Percentiles rank a stretch among this genome's conserved stretches.
Evolutionary conservation across 2,888 invertebrate species (phyloP).

Genomic region (Clepsis dumicolana): DNA sequence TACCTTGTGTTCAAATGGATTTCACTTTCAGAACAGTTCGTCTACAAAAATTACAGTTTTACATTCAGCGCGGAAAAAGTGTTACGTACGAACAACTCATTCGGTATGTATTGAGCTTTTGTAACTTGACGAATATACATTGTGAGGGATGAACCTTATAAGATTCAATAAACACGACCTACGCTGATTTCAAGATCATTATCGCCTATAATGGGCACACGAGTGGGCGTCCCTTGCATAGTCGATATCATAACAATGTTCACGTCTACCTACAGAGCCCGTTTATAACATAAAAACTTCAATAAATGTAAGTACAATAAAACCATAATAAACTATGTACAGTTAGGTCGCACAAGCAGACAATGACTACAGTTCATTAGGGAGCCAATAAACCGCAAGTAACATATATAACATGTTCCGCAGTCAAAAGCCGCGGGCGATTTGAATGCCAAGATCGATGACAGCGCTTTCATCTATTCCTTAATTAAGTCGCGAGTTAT

Average conservation of each 20-base stretch:
- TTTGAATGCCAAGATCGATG: conserved; percentile 64
- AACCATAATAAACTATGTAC: conserved; percentile 69
- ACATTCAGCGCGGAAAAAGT: background rate
- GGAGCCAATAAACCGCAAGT: conserved; percentile 67
- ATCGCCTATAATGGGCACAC: conserved; percentile 60
- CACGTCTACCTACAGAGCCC: conserved; percentile 34
- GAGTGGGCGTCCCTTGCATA: conserved; percentile 74
- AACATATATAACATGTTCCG: conserved; percentile 51
- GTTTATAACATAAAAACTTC: conserved; percentile 36
- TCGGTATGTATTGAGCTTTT: conserved; percentile 45
- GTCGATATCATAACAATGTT: conserved; percentile 73
- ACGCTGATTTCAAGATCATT: conserved; percentile 81
- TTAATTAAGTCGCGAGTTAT: conserved; percentile 71
- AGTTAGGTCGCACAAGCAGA: conserved; percentile 70
- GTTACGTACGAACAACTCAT: conserved; percentile 41
- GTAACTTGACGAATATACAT: conserved; percentile 45
- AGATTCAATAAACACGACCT: conserved; percentile 77
- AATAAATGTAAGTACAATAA: conserved; percentile 62
- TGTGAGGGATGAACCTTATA: conserved; percentile 57
- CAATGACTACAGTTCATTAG: conserved; percentile 76
- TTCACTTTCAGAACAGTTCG: conserved; percentile 28
- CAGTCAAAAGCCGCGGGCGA: conserved; percentile 58
- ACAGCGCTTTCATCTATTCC: conserved; percentile 64
- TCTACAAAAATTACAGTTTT: conserved; percentile 9
- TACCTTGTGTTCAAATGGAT: conserved; percentile 17